phyloP scores from a whole-genome alignment of 2,888 invertebrate species.

The Phyto melanocephala region DNA sequence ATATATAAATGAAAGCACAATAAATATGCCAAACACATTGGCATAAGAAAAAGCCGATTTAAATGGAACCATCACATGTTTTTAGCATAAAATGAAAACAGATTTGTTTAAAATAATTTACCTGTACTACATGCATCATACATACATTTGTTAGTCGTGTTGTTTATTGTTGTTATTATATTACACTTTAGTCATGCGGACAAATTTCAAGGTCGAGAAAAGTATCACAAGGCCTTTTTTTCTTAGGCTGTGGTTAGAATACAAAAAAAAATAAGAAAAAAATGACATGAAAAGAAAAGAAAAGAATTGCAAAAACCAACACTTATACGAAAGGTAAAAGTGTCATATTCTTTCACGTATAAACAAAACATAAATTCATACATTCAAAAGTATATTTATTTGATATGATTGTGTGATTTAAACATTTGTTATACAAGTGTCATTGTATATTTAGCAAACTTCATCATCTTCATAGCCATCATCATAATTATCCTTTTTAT shows the following conservation, averaged over 20 bases:
- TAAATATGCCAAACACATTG: background rate
- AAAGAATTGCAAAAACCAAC: background rate
- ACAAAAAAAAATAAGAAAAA: too few species aligned
- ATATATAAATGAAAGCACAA: too few species aligned
- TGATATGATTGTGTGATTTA: background rate
- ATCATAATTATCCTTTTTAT: constrained; percentile 25
- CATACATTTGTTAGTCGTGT: constrained; percentile 22
- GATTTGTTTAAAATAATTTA: constrained; percentile 53
- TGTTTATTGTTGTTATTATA: background rate
- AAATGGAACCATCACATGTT: background rate
- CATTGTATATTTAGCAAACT: constrained; percentile 4
- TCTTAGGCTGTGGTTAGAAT: constrained; percentile 24
- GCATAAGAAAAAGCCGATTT: background rate
- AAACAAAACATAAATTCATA: background rate
- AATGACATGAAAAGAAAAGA: background rate
- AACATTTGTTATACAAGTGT: constrained; percentile 7
- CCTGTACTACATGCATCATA: constrained; percentile 8
- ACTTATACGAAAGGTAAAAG: too few species aligned
- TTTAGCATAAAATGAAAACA: constrained; percentile 17
- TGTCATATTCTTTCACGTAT: background rate
- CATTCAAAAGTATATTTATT: background rate
- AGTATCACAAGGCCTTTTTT: constrained; percentile 58
- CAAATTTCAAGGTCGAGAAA: constrained; percentile 62
- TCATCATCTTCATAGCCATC: background rate
- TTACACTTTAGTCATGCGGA: constrained; percentile 45